phyloP scores from a whole-genome alignment of 1,140 invertebrate genomes.

The Procambarus clarkii region DNA sequence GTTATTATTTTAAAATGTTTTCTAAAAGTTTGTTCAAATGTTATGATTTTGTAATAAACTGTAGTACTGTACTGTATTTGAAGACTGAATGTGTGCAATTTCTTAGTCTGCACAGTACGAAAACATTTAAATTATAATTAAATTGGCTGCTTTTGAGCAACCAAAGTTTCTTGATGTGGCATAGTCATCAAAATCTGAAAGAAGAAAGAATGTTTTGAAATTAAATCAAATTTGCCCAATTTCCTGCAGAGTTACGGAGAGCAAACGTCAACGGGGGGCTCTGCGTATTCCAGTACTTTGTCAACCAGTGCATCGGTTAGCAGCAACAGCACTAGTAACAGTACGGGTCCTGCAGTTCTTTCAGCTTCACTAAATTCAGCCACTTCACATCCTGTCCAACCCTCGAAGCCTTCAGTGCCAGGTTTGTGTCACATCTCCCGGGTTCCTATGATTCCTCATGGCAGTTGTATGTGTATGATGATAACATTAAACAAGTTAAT shows the following conservation, averaged over 20 bases:
- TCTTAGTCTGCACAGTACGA: too few relatives aligned
- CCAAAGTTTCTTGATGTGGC: not conserved
- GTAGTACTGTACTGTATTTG: too few relatives aligned
- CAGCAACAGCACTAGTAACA: slow-evolving; percentile 62
- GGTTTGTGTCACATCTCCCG: slow-evolving; percentile 22
- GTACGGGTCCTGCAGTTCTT: slow-evolving; percentile 45
- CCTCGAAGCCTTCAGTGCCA: slow-evolving; percentile 60
- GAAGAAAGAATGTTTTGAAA: not conserved
- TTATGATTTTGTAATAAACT: too few relatives aligned
- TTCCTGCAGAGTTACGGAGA: slow-evolving; percentile 35
- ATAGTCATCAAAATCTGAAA: not conserved
- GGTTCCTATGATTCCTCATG: too few relatives aligned
- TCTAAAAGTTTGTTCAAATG: too few relatives aligned
- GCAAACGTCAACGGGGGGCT: slow-evolving; percentile 45
- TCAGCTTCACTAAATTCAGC: slow-evolving; percentile 53
- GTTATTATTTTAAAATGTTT: too few relatives aligned
- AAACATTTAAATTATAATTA: too few relatives aligned
- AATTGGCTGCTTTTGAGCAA: not conserved
- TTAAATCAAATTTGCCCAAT: not conserved
- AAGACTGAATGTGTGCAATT: too few relatives aligned
- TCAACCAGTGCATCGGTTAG: slow-evolving; percentile 53
- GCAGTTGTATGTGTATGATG: too few relatives aligned
- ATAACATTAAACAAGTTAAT: too few relatives aligned
- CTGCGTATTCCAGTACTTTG: slow-evolving; percentile 51
- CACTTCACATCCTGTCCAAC: slow-evolving; percentile 44